Percentiles rank a stretch among this genome's conserved stretches.
Conservation (phyloP, 2,797 vertebrate species). For the Petrocephalus schoutedeni region DNA sequence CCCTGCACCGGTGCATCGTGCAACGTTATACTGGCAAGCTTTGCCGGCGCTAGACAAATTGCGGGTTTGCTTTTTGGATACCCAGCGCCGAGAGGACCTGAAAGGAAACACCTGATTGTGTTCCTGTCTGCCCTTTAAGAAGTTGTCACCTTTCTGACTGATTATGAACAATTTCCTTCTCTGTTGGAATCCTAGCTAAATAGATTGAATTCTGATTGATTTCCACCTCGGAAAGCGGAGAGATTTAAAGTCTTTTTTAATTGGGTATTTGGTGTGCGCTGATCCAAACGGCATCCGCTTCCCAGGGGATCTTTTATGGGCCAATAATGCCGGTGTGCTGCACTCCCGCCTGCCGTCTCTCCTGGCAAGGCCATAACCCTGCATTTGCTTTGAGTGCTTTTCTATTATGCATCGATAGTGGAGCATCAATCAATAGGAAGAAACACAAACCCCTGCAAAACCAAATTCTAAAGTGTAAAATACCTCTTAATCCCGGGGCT, state of each 20-base stretch:
- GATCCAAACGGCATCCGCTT: slow-evolving; percentile 70
- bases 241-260: slow-evolving; percentile 78
- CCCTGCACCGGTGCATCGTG: slow-evolving; percentile 49
- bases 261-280: slow-evolving; percentile 82
- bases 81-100: slow-evolving; percentile 48
- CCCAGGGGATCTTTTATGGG: slow-evolving; percentile 75
- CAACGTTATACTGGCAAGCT: slow-evolving; percentile 55
- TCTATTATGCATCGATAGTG: slow-evolving; percentile 83
- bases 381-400: slow-evolving; percentile 82
- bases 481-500: slow-evolving; percentile 78
- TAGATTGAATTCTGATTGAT: slow-evolving; percentile 82
- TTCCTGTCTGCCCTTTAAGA: slow-evolving; percentile 69
- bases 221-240: slow-evolving; percentile 72
- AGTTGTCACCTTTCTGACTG: slow-evolving; percentile 76
- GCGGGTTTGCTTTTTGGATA: slow-evolving; percentile 46
- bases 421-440: slow-evolving; percentile 81
- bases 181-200: slow-evolving; percentile 76
- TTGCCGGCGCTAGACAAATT: slow-evolving; percentile 56
- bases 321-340: slow-evolving; percentile 73
- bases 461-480: slow-evolving; percentile 84
- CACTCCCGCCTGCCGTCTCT: slow-evolving; percentile 71
- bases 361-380: slow-evolving; percentile 78
- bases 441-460: slow-evolving; percentile 78
- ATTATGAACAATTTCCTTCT: slow-evolving; percentile 78
- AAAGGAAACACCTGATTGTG: slow-evolving; percentile 70